phyloP scores from a whole-genome alignment of 2,888 invertebrate genomes.

The Ennomos erosarius region DNA sequence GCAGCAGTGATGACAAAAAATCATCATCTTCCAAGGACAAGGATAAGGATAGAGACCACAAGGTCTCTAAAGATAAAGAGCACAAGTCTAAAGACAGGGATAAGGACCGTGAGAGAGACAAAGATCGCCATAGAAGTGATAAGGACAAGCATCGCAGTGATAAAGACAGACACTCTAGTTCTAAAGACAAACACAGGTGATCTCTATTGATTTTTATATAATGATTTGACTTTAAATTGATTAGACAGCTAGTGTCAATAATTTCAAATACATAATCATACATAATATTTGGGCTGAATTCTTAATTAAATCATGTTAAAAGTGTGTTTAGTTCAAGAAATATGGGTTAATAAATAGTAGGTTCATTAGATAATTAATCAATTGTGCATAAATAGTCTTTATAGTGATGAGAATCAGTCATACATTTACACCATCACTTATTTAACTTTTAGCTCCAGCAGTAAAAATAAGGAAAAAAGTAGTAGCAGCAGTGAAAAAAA shows the following conservation, averaged over 20 bases:
- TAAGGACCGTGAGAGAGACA: slow-evolving; percentile 62
- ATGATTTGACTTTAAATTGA: slow-evolving; percentile 12
- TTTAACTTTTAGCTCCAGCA: slow-evolving; percentile 59
- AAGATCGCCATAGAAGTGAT: slow-evolving; percentile 73
- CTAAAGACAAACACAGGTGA: slow-evolving; percentile 86
- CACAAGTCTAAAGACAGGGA: slow-evolving; percentile 75
- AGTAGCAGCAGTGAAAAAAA: slow-evolving; percentile 58
- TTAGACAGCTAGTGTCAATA: slow-evolving; percentile 26
- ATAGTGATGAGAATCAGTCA: no score
- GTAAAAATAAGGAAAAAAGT: slow-evolving; percentile 68
- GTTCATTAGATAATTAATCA: no score
- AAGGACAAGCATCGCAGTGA: slow-evolving; percentile 73
- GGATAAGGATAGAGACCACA: slow-evolving; percentile 54
- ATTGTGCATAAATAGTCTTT: background rate
- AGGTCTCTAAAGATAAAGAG: slow-evolving; percentile 76
- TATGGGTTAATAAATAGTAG: no score
- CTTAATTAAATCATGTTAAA: background rate
- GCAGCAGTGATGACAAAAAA: slow-evolving; percentile 64
- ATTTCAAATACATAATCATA: background rate
- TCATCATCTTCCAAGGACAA: slow-evolving; percentile 68
- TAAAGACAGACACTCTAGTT: slow-evolving; percentile 78
- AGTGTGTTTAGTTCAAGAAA: background rate
- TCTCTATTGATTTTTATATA: slow-evolving; percentile 20
- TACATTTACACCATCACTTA: background rate
- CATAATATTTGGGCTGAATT: slow-evolving; percentile 12